A percentile compares a stretch with the other conserved stretches of the same genome.
phyloP scores from a whole-genome alignment of 2,888 invertebrate genomes.

The Drosophila pseudotakahashii region DNA sequence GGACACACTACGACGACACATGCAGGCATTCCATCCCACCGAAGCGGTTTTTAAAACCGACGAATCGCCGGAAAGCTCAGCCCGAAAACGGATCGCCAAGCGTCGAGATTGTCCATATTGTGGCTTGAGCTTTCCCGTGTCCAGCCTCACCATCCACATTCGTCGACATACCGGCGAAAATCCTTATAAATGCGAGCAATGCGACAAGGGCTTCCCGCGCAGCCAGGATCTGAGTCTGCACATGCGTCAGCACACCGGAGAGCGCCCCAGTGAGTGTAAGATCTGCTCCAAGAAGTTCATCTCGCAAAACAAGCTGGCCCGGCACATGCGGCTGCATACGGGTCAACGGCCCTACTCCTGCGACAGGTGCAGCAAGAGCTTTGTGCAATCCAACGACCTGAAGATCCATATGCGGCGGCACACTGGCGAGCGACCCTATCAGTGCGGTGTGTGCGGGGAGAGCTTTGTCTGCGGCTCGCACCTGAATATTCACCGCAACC shows the following conservation, averaged over 20 bases:
- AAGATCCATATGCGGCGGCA: conserved; percentile 89
- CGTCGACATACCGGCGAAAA: conserved; percentile 88
- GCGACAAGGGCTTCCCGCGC: conserved; percentile 87
- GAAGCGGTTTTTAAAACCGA: conserved; percentile 4
- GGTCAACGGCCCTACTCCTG: conserved; percentile 87
- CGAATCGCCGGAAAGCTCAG: not conserved
- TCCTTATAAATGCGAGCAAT: conserved; percentile 87
- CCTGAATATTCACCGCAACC: conserved; percentile 87
- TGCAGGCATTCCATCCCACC: conserved; percentile 79
- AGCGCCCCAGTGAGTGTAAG: conserved; percentile 85
- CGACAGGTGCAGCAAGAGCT: conserved; percentile 84
- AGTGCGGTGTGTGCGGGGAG: conserved; percentile 88
- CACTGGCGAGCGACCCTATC: conserved; percentile 88
- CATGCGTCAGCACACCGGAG: conserved; percentile 87
- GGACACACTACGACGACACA: conserved; percentile 86
- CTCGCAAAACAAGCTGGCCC: conserved; percentile 86
- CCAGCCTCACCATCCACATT: conserved; percentile 88
- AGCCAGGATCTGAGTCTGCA: conserved; percentile 87
- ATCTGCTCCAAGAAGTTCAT: conserved; percentile 85
- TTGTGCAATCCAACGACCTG: conserved; percentile 90
- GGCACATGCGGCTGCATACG: conserved; percentile 86
- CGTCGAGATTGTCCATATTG: conserved; percentile 86
- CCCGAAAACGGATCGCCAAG: conserved; percentile 64
- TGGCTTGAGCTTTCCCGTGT: conserved; percentile 86
- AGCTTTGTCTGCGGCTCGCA: conserved; percentile 88